Evolutionary conservation across 2,113 vertebrate species (phyloP).

Genomic region (Pholis gunnellus): DNA sequence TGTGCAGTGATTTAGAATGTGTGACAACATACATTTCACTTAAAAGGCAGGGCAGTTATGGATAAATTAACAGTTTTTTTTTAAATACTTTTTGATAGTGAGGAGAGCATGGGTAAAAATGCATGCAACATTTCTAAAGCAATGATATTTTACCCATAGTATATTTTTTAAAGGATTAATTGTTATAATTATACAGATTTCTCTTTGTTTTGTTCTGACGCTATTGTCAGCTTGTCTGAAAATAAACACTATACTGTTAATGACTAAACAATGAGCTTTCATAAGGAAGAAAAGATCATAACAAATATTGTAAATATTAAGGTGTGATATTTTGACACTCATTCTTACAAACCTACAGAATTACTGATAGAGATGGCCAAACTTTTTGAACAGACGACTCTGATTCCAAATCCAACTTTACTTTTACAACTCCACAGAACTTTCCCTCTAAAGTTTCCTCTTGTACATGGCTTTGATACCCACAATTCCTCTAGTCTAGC

Average conservation of each 20-base stretch:
- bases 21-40: constrained; percentile 11
- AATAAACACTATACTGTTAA: background rate
- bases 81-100: background rate
- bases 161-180: background rate
- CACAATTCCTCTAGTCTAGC: constrained; percentile 37
- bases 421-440: constrained; percentile 60
- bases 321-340: background rate
- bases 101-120: background rate
- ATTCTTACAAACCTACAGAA: background rate
- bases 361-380: background rate
- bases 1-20: constrained; percentile 28
- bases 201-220: background rate
- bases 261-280: background rate
- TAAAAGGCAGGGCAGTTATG: background rate
- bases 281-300: background rate
- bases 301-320: constrained; percentile 1
- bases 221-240: background rate
- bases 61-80: background rate
- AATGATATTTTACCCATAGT: background rate
- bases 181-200: background rate
- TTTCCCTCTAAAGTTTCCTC: constrained; percentile 68
- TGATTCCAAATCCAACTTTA: constrained; percentile 38
- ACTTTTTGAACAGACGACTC: constrained; percentile 16
- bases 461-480: constrained; percentile 40
- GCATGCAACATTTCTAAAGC: background rate